Evolutionary conservation across 2,888 invertebrate genomes (phyloP), one percentile per base, ranked within the genome.

Genomic region (Selenia dentaria): DNA sequence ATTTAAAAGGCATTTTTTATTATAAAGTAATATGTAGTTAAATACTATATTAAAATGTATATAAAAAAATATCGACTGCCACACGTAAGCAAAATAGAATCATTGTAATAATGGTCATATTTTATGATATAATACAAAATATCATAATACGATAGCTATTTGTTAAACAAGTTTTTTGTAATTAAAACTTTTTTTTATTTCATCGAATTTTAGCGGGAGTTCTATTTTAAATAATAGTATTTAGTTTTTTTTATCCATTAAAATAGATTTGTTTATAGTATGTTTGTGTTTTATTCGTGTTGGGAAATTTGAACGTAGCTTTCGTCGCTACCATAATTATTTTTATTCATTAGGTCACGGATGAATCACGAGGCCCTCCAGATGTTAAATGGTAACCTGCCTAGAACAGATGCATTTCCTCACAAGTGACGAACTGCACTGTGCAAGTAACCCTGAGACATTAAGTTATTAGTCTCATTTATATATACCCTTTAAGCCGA

Each of bases 211-310:
- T 64, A 68, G 64, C 57, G 61, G 67, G 64, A 66, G 70, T 61
- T 63, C 63, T 70, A 61, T 59, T 59, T 59, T 57, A 54, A 59
- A 62, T 43, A 55, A 57, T 87, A 86, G 85, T 76, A 83, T 81
- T 76, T 83, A 83, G 83, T 85, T 87, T 82, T 85, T 85, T 87
- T 84, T 76, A 84, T 83, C 76, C 73, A 67, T 81, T 79, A 83
- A 78, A 82, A 69, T 70, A 78, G 67, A 62, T 73, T 77, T 77
- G 77, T 79, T 79, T 80, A 76, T 74, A 75, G 78, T 64, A 75
- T 43, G 48, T 14, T 38, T 36, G 32, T 45, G 44, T 57, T 57
- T 57, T 36, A 54, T 54, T 57, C 6, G n/a, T n/a, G n/a, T n/a
- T n/a, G n/a, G n/a, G n/a, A n/a, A n/a, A n/a, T n/a, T n/a, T n/a